phyloP scores from a whole-genome alignment of 2,797 vertebrate species.

The Hypotaenidia philippensis region DNA sequence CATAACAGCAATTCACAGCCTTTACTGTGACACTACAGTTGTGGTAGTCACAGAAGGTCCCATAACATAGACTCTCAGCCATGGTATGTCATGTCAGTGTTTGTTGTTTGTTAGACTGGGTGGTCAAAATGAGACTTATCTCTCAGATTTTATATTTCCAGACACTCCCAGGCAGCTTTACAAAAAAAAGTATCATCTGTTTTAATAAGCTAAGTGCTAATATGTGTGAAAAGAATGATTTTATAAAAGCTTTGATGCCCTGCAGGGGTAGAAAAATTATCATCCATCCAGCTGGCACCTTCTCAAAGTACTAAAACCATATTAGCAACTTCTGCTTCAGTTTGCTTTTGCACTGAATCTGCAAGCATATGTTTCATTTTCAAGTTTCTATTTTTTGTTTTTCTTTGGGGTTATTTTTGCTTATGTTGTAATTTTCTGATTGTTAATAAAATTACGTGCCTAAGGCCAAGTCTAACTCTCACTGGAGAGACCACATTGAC shows the following conservation, averaged over 20 bases:
- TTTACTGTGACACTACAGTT: slow-evolving; percentile 77
- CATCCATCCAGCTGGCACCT: slow-evolving; percentile 84
- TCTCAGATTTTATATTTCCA: slow-evolving; percentile 73
- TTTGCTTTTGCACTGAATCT: slow-evolving; percentile 78
- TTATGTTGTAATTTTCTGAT: slow-evolving; percentile 72
- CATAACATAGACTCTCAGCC: slow-evolving; percentile 56
- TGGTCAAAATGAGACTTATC: slow-evolving; percentile 74
- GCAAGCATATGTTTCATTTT: slow-evolving; percentile 81
- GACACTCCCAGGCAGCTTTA: slow-evolving; percentile 69
- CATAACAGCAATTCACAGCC: slow-evolving; percentile 85
- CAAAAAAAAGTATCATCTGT: slow-evolving; percentile 84
- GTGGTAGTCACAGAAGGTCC: slow-evolving; percentile 78
- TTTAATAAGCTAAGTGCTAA: slow-evolving; percentile 85
- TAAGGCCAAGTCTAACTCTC: slow-evolving; percentile 20
- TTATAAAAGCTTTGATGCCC: slow-evolving; percentile 86
- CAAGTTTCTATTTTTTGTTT: slow-evolving; percentile 68
- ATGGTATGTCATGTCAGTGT: slow-evolving; percentile 68
- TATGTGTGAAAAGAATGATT: slow-evolving; percentile 86
- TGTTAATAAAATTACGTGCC: slow-evolving; percentile 33
- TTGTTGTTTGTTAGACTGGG: slow-evolving; percentile 68
- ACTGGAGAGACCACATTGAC: background rate
- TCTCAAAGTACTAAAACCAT: slow-evolving; percentile 81
- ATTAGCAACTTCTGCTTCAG: slow-evolving; percentile 83
- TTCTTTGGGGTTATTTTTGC: slow-evolving; percentile 71
- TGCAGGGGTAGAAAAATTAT: slow-evolving; percentile 84